phyloP scores from a whole-genome alignment of 2,888 invertebrate genomes.

The Leucophenga montana region DNA sequence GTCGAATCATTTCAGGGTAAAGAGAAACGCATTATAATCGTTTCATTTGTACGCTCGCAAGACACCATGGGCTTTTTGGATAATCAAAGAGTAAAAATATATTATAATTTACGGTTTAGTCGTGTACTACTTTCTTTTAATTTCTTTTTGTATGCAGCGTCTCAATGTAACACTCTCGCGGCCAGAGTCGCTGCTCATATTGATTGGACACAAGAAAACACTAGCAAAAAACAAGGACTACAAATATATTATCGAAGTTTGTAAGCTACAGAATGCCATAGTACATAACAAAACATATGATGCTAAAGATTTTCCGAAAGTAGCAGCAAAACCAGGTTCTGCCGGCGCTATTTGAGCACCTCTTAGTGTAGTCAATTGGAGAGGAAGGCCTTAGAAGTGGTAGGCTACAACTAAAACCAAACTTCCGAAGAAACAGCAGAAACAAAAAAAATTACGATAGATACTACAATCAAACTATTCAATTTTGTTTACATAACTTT shows the following conservation, averaged over 20 bases:
- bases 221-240: constrained; percentile 57
- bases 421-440: no score
- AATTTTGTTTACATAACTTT: no score
- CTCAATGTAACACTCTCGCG: constrained; percentile 80
- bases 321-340: no score
- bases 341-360: no score
- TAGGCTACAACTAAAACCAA: no score
- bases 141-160: constrained; percentile 68
- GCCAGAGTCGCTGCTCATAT: constrained; percentile 77
- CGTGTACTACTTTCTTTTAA: constrained; percentile 34
- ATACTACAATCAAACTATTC: no score
- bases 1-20: constrained; percentile 92
- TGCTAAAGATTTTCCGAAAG: no score
- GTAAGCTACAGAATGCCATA: not conserved
- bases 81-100: constrained; percentile 56
- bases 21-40: constrained; percentile 86
- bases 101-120: not conserved
- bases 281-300: not conserved
- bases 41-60: constrained; percentile 82
- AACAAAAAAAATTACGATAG: no score
- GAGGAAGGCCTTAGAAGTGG: no score
- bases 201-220: constrained; percentile 74
- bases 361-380: no score
- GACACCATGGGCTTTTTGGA: constrained; percentile 64
- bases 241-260: not conserved